phyloP scores from a whole-genome alignment of 2,113 vertebrate genomes.

The Regulus satrapa region DNA sequence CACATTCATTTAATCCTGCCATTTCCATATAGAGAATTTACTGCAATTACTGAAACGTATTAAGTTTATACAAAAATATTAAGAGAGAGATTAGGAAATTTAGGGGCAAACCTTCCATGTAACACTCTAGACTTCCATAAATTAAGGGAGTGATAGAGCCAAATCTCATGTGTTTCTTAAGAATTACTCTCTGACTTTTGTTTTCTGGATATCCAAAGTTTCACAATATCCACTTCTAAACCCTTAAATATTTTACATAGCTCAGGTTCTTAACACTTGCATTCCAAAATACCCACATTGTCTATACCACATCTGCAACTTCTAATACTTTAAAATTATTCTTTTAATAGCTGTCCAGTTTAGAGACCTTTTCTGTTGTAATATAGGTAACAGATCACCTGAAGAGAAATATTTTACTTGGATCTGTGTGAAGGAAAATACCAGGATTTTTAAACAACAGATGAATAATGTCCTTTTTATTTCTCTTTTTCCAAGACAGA shows the following conservation, averaged over 20 bases:
- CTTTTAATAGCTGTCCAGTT: background rate
- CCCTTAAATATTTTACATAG: background rate
- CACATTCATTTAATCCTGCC: background rate
- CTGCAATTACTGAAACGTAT: background rate
- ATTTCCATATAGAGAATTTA: background rate
- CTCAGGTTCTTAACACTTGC: background rate
- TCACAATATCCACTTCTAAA: background rate
- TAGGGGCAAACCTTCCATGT: background rate
- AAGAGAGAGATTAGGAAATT: background rate
- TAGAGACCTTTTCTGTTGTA: background rate
- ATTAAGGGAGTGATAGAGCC: background rate
- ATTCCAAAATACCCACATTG: background rate
- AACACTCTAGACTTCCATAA: background rate
- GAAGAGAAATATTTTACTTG: background rate
- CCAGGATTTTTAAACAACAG: background rate
- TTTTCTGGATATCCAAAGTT: background rate
- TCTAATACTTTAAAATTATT: background rate
- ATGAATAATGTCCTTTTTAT: background rate
- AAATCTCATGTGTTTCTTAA: background rate
- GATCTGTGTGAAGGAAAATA: background rate
- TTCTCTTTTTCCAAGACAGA: constrained; percentile 9
- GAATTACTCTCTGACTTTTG: background rate
- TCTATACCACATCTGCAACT: background rate
- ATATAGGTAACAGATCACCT: background rate
- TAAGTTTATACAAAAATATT: no score